Conservation (phyloP, 53 echinoderm and acorn worm species). For the Stichopus horrens region DNA sequence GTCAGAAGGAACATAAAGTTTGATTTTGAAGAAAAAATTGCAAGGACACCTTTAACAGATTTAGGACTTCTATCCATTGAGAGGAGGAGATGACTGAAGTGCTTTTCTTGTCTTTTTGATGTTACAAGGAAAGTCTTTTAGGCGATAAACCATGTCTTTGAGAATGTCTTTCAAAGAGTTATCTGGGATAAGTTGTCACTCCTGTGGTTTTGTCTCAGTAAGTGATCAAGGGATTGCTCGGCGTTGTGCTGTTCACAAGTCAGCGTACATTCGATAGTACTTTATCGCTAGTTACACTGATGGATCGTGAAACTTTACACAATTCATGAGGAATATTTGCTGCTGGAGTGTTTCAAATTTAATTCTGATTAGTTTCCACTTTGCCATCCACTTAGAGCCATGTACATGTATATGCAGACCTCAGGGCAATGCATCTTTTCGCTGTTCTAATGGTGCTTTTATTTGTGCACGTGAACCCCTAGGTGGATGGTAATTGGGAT, state of each 20-base stretch:
- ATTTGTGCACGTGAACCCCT: constrained; percentile 7
- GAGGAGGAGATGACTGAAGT: background rate
- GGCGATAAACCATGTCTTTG: background rate
- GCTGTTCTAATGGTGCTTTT: constrained; percentile 13
- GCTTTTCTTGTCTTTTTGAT: background rate
- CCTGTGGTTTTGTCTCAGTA: no score
- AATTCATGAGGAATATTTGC: background rate
- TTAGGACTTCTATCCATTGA: background rate
- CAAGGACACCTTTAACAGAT: background rate
- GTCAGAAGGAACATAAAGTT: background rate
- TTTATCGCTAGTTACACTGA: no score
- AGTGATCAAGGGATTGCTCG: no score
- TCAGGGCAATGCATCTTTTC: constrained; percentile 8
- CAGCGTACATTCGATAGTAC: no score
- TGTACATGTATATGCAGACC: constrained; percentile 24
- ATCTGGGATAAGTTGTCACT: constrained; percentile 11
- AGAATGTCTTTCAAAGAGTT: background rate
- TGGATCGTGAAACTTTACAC: background rate
- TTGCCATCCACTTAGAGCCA: background rate
- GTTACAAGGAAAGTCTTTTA: background rate
- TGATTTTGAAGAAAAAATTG: background rate
- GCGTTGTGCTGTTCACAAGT: no score
- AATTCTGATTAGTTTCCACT: constrained; percentile 23
- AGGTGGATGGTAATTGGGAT: constrained; percentile 17
- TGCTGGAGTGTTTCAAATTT: constrained; percentile 4